These are phyloP conservation scores for Hecatera dysodea DNA, from an alignment of 2,888 invertebrate species.

Conservation along the genomic window DNA sequence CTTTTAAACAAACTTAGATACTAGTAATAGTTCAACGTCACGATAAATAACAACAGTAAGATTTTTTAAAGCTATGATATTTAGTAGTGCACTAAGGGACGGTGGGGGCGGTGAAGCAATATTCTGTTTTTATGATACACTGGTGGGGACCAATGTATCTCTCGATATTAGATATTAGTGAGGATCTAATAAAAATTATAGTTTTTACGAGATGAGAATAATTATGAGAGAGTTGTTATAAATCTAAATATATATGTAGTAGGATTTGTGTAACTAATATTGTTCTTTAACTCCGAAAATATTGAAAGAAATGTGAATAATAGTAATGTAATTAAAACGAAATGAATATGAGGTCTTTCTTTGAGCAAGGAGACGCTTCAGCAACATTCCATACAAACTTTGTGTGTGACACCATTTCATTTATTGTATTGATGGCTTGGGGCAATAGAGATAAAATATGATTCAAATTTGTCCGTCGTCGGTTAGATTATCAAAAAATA, in stretches of 20 bases:
- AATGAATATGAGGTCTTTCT: background rate
- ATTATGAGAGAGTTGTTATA: background rate
- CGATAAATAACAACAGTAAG: conserved; percentile 31
- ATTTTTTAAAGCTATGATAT: conserved; percentile 41
- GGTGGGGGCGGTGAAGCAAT: conserved; percentile 48
- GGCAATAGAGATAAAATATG: too few relatives aligned
- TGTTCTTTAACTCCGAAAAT: background rate
- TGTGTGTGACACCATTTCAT: too few relatives aligned
- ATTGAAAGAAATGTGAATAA: background rate
- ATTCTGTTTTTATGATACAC: conserved; percentile 57
- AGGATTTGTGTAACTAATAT: background rate
- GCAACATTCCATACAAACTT: too few relatives aligned
- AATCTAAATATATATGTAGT: background rate
- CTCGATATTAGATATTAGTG: conserved; percentile 42
- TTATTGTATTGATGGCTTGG: too few relatives aligned
- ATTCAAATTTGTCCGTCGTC: too few relatives aligned
- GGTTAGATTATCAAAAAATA: too few relatives aligned
- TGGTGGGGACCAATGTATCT: conserved; percentile 43
- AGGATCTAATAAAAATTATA: background rate
- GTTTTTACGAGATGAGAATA: background rate
- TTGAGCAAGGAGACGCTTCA: background rate
- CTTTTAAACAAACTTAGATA: too few relatives aligned
- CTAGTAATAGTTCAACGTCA: too few relatives aligned
- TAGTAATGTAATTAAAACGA: background rate
- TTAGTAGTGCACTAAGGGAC: conserved; percentile 47